Percentiles rank a stretch among this genome's conserved stretches.
phyloP scores from a whole-genome alignment of 2,888 invertebrate genomes.

The Amorpha juglandis region DNA sequence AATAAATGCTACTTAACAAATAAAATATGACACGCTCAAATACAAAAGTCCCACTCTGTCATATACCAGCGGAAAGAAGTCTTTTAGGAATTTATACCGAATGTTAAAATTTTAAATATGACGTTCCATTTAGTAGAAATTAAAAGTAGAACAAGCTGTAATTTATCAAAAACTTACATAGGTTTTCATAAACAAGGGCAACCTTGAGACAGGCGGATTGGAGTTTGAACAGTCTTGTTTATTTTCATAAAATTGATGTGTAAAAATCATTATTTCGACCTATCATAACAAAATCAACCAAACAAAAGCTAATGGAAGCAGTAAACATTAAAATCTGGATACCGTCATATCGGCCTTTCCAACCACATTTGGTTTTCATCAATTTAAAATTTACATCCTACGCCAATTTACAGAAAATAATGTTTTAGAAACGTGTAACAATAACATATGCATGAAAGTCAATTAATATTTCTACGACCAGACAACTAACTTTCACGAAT shows the following conservation, averaged over 20 bases:
- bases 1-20: no score
- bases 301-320: neutral
- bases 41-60: no score
- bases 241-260: neutral
- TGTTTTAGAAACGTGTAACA: neutral
- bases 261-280: neutral
- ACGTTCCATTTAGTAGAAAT: no score
- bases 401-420: neutral
- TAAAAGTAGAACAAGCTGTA: neutral
- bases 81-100: neutral
- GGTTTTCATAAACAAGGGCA: neutral
- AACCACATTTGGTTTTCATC: constrained; percentile 2
- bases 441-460: neutral
- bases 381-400: neutral
- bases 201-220: constrained; percentile 3
- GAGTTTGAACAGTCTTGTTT: constrained; percentile 1
- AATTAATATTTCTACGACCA: neutral
- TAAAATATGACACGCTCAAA: no score
- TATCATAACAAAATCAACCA: constrained; percentile 6
- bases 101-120: neutral
- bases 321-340: constrained; percentile 18
- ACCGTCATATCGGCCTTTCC: neutral
- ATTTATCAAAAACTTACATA: neutral
- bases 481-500: neutral
- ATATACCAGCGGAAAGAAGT: no score